These are phyloP conservation scores for Paedocypris micromegethes DNA, from an alignment of 2,797 vertebrate species.

Conservation along the genomic window DNA sequence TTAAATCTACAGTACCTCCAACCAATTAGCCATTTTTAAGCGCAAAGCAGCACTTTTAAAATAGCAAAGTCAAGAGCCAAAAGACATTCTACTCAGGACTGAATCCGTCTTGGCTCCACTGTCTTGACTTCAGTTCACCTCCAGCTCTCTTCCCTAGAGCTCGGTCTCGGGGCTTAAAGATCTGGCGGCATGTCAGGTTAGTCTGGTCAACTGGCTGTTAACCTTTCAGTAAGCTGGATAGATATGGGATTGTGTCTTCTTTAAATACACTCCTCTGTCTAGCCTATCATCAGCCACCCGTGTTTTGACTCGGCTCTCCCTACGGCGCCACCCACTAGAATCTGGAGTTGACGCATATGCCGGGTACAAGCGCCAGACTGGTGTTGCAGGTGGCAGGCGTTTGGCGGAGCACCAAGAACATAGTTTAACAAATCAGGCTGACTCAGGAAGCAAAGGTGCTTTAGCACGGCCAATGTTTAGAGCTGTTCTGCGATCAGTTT, in stretches of 20 bases:
- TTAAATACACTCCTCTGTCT: slow-evolving; percentile 45
- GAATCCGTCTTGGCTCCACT: neutral
- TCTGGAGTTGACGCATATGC: slow-evolving; percentile 17
- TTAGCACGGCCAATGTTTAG: neutral
- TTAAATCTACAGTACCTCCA: too few species aligned
- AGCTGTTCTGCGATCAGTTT: slow-evolving; percentile 12
- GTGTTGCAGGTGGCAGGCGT: slow-evolving; percentile 22
- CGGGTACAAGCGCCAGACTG: slow-evolving; percentile 1
- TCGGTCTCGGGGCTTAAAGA: slow-evolving; percentile 26
- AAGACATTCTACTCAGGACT: too few species aligned
- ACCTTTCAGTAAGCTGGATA: slow-evolving; percentile 46
- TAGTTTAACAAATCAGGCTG: slow-evolving; percentile 10
- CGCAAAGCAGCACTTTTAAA: too few species aligned
- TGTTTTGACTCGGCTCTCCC: slow-evolving; percentile 5
- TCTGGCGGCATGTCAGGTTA: slow-evolving; percentile 29
- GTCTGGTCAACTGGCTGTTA: slow-evolving; percentile 40
- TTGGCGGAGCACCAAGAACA: slow-evolving; percentile 14
- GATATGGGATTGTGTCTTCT: slow-evolving; percentile 49
- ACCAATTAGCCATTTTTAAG: too few species aligned
- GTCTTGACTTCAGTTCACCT: slow-evolving; percentile 4
- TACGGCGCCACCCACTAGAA: neutral
- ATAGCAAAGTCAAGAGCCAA: too few species aligned
- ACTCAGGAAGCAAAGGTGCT: slow-evolving; percentile 3
- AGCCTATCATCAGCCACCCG: slow-evolving; percentile 6
- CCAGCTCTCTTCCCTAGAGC: slow-evolving; percentile 10